A percentile compares a stretch with the other conserved stretches of the same genome.
These are phyloP conservation scores for Clitarchus hookeri DNA, from an alignment of 2,888 invertebrate genomes.

Conservation along the genomic window DNA sequence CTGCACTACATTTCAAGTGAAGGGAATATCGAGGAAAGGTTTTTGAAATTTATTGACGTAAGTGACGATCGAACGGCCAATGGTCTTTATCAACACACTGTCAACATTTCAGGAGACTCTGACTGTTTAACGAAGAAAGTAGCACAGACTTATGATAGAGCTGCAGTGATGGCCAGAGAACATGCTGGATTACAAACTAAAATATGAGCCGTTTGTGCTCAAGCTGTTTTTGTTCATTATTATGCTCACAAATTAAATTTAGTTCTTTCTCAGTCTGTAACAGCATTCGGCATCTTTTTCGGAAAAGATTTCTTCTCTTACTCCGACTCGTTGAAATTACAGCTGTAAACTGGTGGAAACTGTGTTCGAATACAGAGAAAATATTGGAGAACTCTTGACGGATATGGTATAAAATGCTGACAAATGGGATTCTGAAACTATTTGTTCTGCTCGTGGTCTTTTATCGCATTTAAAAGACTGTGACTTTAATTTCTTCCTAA, in stretches of 20 bases:
- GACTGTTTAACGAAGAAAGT: conserved; percentile 33
- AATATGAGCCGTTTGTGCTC: neutral
- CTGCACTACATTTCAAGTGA: conserved; percentile 22
- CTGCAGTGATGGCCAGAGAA: conserved; percentile 36
- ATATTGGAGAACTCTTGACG: too few relatives aligned
- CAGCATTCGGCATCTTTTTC: conserved; percentile 17
- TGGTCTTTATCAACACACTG: neutral
- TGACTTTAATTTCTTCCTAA: too few relatives aligned
- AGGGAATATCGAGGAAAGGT: conserved; percentile 20
- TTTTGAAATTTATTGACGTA: conserved; percentile 34
- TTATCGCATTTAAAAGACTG: too few relatives aligned
- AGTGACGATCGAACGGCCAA: conserved; percentile 23
- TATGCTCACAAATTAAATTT: too few relatives aligned
- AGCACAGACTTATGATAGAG: conserved; percentile 34
- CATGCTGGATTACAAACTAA: conserved; percentile 35
- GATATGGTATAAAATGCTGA: too few relatives aligned
- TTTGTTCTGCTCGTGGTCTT: too few relatives aligned
- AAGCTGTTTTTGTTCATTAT: too few relatives aligned
- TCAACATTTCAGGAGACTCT: neutral
- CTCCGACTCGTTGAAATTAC: too few relatives aligned
- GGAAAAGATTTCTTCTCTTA: too few relatives aligned
- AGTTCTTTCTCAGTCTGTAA: conserved; percentile 21
- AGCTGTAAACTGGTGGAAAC: too few relatives aligned
- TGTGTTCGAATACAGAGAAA: too few relatives aligned
- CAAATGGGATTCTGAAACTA: too few relatives aligned